These are phyloP conservation scores for Mylabris phalerata DNA, from an alignment of 1,140 invertebrate genomes.

Conservation along the genomic window DNA sequence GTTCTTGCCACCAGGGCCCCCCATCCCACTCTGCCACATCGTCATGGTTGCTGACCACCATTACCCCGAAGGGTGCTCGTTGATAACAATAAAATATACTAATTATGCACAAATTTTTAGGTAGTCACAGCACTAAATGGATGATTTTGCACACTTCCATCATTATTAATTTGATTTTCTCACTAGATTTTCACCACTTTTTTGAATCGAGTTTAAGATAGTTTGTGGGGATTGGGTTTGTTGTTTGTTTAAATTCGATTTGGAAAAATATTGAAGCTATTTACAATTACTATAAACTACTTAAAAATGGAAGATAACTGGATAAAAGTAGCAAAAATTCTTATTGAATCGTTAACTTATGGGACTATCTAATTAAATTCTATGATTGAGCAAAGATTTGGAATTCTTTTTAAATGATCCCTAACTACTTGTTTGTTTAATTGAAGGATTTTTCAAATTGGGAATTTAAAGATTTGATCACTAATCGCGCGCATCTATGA, in stretches of 20 bases:
- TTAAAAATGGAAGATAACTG: conserved; percentile 26
- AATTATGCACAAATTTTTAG: neutral
- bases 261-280: conserved; percentile 9
- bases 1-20: conserved; percentile 64
- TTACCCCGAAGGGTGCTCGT: conserved; percentile 8
- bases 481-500: conserved; percentile 5
- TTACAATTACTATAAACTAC: conserved; percentile 19
- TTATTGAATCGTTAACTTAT: neutral
- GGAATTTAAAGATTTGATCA: neutral
- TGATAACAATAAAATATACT: conserved; percentile 2
- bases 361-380: conserved; percentile 18
- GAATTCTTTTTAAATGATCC: conserved; percentile 18
- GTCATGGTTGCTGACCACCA: conserved; percentile 46
- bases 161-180: no score
- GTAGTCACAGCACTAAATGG: conserved; percentile 15
- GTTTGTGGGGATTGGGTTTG: no score
- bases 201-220: no score
- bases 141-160: neutral
- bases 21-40: conserved; percentile 71
- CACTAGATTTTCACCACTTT: no score
- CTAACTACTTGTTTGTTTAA: neutral
- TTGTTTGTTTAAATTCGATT: conserved; percentile 1
- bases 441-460: no score
- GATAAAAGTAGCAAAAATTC: conserved; percentile 20
- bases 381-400: conserved; percentile 24